These are phyloP conservation scores for Quadroppia sp. DNA, from an alignment of 2,888 invertebrate genomes.

Conservation along the genomic window DNA sequence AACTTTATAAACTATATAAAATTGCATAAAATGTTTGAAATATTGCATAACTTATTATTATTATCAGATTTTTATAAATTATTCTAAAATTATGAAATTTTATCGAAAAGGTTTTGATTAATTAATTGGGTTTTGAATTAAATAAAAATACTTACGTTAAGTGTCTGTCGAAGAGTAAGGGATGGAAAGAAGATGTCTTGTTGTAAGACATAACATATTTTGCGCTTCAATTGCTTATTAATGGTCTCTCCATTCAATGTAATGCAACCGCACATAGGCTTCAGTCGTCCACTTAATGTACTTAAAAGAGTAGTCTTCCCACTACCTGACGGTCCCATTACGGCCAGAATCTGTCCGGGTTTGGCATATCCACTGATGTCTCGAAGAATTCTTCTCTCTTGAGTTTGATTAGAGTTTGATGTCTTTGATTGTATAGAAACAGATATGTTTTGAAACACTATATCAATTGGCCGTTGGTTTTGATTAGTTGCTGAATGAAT, in stretches of 20 bases:
- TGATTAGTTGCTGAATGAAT: constrained; percentile 38
- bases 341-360: constrained; percentile 68
- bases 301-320: constrained; percentile 71
- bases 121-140: not conserved
- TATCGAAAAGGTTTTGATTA: not conserved
- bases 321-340: constrained; percentile 44
- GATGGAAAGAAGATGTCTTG: constrained; percentile 76
- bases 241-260: constrained; percentile 63
- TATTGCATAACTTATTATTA: no score
- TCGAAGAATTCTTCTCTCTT: constrained; percentile 58
- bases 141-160: constrained; percentile 58
- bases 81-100: no score
- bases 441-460: constrained; percentile 49
- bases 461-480: constrained; percentile 45
- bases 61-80: no score
- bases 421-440: constrained; percentile 52
- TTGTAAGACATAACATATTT: constrained; percentile 75
- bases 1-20: no score
- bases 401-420: not conserved
- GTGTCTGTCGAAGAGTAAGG: constrained; percentile 69
- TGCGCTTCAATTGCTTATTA: constrained; percentile 66
- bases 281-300: constrained; percentile 66
- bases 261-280: constrained; percentile 63
- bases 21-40: no score
- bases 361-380: constrained; percentile 69